Evolutionary conservation across 2,113 vertebrate genomes (phyloP).

Genomic region (Eira barbara): DNA sequence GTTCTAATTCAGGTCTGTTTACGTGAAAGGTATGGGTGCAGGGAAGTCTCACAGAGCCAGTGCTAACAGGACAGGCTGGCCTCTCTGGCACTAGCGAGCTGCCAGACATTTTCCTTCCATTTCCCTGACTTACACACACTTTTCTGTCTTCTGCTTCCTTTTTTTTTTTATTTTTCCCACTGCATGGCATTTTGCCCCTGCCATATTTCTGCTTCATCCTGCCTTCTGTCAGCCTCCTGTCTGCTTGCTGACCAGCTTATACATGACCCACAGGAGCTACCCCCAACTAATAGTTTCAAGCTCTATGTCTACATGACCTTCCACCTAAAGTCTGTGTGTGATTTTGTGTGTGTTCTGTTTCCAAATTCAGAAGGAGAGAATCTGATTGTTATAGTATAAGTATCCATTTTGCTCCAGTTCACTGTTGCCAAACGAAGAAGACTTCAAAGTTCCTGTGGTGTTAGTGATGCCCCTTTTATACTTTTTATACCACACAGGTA

Average conservation of each 20-base stretch:
- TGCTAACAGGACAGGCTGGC: neutral
- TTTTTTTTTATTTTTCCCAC: neutral
- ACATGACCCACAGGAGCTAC: neutral
- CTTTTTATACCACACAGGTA: neutral
- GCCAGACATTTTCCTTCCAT: neutral
- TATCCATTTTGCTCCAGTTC: neutral
- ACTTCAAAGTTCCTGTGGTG: neutral
- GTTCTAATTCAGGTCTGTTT: neutral
- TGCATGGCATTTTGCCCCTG: neutral
- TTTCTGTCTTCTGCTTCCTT: neutral
- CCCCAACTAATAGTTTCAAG: neutral
- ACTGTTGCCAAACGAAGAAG: neutral
- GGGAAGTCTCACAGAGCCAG: neutral
- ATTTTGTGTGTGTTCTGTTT: neutral
- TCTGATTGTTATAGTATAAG: neutral
- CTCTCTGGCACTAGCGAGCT: neutral
- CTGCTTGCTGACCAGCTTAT: neutral
- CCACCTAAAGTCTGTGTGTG: neutral
- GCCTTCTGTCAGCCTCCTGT: neutral
- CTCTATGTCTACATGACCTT: neutral
- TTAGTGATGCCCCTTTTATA: neutral
- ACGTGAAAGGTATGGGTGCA: neutral
- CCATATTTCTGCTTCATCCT: neutral
- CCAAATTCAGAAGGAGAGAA: neutral
- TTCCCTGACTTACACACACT: neutral